Evolutionary conservation across 2,113 vertebrate species (phyloP).

Genomic region (Thymallus thymallus): DNA sequence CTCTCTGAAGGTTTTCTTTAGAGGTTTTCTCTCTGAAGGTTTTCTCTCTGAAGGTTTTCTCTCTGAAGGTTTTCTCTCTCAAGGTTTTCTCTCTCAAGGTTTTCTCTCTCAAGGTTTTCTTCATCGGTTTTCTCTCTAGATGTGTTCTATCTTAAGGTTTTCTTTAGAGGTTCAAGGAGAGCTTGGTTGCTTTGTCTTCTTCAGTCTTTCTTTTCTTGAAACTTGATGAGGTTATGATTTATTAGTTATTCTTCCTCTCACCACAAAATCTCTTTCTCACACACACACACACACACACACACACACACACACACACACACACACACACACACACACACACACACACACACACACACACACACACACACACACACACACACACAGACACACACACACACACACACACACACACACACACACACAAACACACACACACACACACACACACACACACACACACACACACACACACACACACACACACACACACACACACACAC

Average conservation of each 20-base stretch:
- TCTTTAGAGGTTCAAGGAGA: background rate
- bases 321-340: background rate
- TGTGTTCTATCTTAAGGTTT: too few relatives aligned
- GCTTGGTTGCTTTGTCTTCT: background rate
- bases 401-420: conserved; percentile 3
- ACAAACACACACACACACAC: conserved; percentile 14
- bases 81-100: too few relatives aligned
- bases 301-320: background rate
- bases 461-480: background rate
- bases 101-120: too few relatives aligned
- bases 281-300: background rate
- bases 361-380: conserved; percentile 5
- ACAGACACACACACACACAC: background rate
- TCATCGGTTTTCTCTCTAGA: too few relatives aligned
- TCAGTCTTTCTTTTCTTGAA: background rate
- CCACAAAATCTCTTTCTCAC: conserved; percentile 3
- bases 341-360: conserved; percentile 22
- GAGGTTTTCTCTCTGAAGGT: too few relatives aligned
- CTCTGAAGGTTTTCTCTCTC: too few relatives aligned
- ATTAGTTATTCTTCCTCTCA: conserved; percentile 18
- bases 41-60: too few relatives aligned
- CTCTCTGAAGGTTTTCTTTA: too few relatives aligned
- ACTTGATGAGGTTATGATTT: conserved; percentile 30
- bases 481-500: background rate
- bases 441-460: conserved; percentile 3